A percentile compares a stretch with the other conserved stretches of the same genome.
These are phyloP conservation scores for Mormyrops boulengeri DNA, from an alignment of 2,797 vertebrate species.

Conservation along the genomic window DNA sequence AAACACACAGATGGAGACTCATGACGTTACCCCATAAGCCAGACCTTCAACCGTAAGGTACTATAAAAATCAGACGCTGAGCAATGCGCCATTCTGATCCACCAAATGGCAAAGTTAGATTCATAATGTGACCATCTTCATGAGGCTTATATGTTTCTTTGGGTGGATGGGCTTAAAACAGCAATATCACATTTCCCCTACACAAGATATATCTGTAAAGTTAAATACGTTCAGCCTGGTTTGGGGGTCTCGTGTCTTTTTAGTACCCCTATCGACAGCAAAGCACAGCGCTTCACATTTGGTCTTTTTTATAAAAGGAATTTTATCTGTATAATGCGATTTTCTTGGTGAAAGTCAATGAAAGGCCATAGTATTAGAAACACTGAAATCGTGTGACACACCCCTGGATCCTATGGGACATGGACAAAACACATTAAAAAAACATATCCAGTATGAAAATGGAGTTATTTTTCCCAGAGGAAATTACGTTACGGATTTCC, in stretches of 20 bases:
- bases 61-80: background rate
- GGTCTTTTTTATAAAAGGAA: background rate
- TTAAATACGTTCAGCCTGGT: background rate
- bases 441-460: background rate
- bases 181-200: background rate
- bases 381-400: background rate
- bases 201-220: background rate
- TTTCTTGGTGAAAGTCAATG: background rate
- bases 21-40: background rate
- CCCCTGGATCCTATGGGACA: background rate
- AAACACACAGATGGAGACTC: background rate
- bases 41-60: background rate
- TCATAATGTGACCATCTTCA: background rate
- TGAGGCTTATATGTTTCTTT: background rate
- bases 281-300: background rate
- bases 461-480: background rate
- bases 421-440: background rate
- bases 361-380: background rate
- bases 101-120: background rate
- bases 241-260: background rate
- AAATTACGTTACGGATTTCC: background rate
- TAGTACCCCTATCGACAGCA: background rate
- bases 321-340: background rate
- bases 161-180: background rate
- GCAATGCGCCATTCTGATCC: background rate